phyloP scores from a whole-genome alignment of 1,140 invertebrate genomes.

The Drosophila sturtevanti region DNA sequence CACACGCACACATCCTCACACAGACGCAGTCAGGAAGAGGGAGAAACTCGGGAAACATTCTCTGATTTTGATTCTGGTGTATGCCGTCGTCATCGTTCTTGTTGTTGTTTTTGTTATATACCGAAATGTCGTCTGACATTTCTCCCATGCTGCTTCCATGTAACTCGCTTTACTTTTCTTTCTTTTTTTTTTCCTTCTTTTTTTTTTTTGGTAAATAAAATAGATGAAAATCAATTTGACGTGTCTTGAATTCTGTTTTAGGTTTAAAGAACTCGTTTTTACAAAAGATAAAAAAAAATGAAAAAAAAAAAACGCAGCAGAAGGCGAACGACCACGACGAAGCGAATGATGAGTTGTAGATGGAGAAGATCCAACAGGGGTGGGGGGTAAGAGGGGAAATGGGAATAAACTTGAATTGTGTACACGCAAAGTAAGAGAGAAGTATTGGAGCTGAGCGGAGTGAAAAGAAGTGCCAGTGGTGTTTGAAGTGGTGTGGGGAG shows the following conservation, averaged over 20 bases:
- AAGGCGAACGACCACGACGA: slow-evolving; percentile 10
- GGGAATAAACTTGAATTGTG: slow-evolving; percentile 63
- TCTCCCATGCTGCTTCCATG: slow-evolving; percentile 49
- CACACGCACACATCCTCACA: neutral
- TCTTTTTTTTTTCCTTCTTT: slow-evolving; percentile 26
- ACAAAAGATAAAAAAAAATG: slow-evolving; percentile 53
- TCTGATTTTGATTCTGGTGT: slow-evolving; percentile 5
- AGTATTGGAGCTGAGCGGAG: neutral
- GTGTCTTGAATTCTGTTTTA: slow-evolving; percentile 75
- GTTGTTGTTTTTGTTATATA: neutral
- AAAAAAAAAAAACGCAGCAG: slow-evolving; percentile 26
- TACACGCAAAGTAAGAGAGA: slow-evolving; percentile 14
- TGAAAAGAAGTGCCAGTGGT: neutral
- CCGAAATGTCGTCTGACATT: slow-evolving; percentile 52
- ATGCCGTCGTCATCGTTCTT: neutral
- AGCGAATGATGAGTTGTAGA: slow-evolving; percentile 4
- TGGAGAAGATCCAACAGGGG: neutral
- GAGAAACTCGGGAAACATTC: slow-evolving; percentile 4
- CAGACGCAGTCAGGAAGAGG: slow-evolving; percentile 2
- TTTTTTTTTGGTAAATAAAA: slow-evolving; percentile 67
- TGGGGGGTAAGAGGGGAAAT: slow-evolving; percentile 36
- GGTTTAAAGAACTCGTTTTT: slow-evolving; percentile 76
- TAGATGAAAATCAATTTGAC: slow-evolving; percentile 80
- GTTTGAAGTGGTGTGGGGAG: neutral
- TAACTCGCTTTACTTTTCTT: slow-evolving; percentile 55